Evolutionary conservation across 2,797 vertebrate species (phyloP).

Genomic region (Scolopax rusticola): DNA sequence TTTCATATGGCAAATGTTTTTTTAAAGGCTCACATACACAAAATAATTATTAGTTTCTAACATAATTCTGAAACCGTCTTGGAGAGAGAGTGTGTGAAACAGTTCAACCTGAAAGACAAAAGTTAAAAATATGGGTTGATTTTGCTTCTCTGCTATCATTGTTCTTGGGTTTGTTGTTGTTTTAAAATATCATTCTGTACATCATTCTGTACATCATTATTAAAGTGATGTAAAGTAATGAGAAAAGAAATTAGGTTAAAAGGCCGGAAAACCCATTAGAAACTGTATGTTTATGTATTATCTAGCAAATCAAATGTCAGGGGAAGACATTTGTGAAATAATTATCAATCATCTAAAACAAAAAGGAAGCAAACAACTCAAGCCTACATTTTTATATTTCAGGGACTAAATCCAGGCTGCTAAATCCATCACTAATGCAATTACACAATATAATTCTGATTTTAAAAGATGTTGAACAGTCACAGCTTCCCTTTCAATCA

Average conservation of each 20-base stretch:
- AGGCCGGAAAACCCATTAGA: slow-evolving; percentile 59
- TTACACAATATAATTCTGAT: background rate
- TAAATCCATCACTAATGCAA: background rate
- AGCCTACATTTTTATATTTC: slow-evolving; percentile 1
- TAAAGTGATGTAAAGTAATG: slow-evolving; percentile 53
- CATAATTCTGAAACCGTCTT: background rate
- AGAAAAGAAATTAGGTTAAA: slow-evolving; percentile 63
- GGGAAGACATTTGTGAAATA: slow-evolving; percentile 52
- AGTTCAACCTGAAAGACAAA: background rate
- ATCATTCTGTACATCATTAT: background rate
- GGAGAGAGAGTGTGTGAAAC: background rate
- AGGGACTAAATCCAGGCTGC: background rate
- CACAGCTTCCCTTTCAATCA: background rate
- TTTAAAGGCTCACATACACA: background rate
- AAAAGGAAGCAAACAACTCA: slow-evolving; percentile 43
- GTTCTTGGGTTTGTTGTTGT: background rate
- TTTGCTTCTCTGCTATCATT: background rate
- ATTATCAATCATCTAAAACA: slow-evolving; percentile 60
- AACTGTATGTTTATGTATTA: slow-evolving; percentile 59
- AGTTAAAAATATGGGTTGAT: background rate
- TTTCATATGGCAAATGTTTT: background rate
- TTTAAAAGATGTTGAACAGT: background rate
- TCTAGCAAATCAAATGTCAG: slow-evolving; percentile 60
- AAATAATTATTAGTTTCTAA: background rate
- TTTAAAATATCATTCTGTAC: slow-evolving; percentile 17